Percentiles rank a stretch among this genome's conserved stretches.
Evolutionary conservation across 2,113 vertebrate genomes (phyloP).

Genomic region (Xiphophorus hellerii): DNA sequence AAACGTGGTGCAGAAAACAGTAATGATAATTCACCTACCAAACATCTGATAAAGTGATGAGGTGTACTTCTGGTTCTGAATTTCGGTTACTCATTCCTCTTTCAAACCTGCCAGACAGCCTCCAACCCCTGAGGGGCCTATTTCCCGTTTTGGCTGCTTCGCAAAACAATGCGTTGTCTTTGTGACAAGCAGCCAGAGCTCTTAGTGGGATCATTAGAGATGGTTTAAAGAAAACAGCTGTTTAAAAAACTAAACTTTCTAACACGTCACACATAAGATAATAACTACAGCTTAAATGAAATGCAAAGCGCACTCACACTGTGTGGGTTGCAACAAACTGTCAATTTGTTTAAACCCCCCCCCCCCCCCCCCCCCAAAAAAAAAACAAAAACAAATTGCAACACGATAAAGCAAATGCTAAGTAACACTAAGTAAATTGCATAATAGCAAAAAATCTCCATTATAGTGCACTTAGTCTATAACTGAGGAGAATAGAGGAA

Average conservation of each 20-base stretch:
- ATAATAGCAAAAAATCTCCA: too few relatives aligned
- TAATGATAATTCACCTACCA: neutral
- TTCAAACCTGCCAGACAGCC: neutral
- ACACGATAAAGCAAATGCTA: neutral
- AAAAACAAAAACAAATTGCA: neutral
- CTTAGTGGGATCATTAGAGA: too few relatives aligned
- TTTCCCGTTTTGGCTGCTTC: neutral
- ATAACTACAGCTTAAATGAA: neutral
- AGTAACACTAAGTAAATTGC: too few relatives aligned
- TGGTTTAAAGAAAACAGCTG: too few relatives aligned
- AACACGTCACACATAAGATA: neutral
- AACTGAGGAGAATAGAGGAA: too few relatives aligned
- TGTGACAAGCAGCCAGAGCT: neutral
- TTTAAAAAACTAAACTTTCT: too few relatives aligned
- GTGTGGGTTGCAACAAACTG: too few relatives aligned
- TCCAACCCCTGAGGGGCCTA: neutral
- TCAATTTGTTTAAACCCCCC: too few relatives aligned
- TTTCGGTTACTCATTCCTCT: neutral
- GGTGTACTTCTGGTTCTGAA: neutral
- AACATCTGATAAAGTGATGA: neutral
- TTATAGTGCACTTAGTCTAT: too few relatives aligned
- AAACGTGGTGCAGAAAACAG: neutral
- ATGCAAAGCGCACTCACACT: neutral
- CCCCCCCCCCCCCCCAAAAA: too few relatives aligned
- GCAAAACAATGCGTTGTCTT: neutral